These are phyloP conservation scores for Cathartes aura DNA, from an alignment of 2,113 vertebrate species.

Conservation along the genomic window DNA sequence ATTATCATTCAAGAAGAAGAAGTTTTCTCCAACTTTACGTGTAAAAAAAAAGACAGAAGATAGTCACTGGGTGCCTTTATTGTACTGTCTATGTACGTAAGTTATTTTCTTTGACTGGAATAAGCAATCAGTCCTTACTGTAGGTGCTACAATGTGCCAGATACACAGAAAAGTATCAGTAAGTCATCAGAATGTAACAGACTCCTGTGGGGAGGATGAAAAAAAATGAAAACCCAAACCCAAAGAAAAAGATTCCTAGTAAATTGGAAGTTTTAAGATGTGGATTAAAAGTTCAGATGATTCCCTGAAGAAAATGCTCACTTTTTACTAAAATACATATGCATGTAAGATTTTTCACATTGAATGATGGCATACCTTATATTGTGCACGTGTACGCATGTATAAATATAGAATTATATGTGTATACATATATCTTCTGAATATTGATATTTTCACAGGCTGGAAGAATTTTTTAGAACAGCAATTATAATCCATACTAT, in stretches of 20 bases:
- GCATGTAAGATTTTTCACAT: background rate
- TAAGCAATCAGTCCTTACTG: background rate
- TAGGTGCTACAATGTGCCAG: background rate
- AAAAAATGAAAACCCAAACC: background rate
- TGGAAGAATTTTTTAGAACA: background rate
- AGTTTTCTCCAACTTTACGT: background rate
- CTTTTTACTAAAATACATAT: background rate
- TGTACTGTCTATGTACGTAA: background rate
- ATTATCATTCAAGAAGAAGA: background rate
- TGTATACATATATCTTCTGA: background rate
- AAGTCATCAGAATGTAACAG: background rate
- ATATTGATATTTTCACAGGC: background rate
- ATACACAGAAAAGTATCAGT: background rate
- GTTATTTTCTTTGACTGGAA: background rate
- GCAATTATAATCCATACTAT: background rate
- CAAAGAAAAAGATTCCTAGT: background rate
- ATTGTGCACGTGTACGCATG: fast-evolving
- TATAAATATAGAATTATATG: background rate
- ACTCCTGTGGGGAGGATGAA: fast-evolving
- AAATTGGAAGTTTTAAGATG: background rate
- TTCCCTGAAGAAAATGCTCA: background rate
- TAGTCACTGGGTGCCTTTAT: background rate
- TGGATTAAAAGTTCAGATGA: background rate
- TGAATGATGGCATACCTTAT: background rate
- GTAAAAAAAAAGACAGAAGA: background rate